Evolutionary conservation across 2,888 invertebrate genomes (phyloP).

Genomic region (Drepana falcataria): DNA sequence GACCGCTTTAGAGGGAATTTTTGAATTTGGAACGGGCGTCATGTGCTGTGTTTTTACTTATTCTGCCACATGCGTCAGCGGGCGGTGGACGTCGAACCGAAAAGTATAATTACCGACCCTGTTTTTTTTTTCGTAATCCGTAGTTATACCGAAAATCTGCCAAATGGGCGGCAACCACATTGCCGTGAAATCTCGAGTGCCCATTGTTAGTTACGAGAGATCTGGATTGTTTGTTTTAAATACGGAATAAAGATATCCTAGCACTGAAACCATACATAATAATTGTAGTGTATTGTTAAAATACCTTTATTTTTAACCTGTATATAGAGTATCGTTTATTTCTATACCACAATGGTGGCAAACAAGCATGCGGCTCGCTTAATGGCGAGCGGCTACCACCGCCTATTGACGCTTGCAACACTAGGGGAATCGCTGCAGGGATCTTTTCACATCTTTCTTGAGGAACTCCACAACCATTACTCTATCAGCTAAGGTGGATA

Average conservation of each 20-base stretch:
- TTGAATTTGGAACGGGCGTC: slow-evolving; percentile 69
- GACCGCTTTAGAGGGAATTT: slow-evolving; percentile 71
- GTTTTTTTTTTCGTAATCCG: neutral
- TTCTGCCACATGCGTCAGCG: slow-evolving; percentile 30
- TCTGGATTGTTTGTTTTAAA: neutral
- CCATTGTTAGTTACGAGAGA: neutral
- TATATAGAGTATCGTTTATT: too few relatives aligned
- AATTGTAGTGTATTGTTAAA: too few relatives aligned
- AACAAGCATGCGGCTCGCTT: too few relatives aligned
- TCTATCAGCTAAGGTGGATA: too few relatives aligned
- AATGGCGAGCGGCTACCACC: too few relatives aligned
- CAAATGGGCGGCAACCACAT: neutral
- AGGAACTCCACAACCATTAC: too few relatives aligned
- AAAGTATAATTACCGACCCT: neutral
- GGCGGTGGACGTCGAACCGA: slow-evolving; percentile 15
- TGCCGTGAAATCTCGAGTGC: neutral
- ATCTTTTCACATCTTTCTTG: too few relatives aligned
- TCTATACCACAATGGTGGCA: too few relatives aligned
- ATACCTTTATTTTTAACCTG: too few relatives aligned
- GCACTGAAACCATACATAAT: neutral
- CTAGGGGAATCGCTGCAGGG: too few relatives aligned
- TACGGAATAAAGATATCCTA: neutral
- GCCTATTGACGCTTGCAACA: too few relatives aligned
- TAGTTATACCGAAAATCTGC: neutral
- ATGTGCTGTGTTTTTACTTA: slow-evolving; percentile 52